Evolutionary conservation across 2,888 invertebrate genomes (phyloP).

Genomic region (Netelia melanura): DNA sequence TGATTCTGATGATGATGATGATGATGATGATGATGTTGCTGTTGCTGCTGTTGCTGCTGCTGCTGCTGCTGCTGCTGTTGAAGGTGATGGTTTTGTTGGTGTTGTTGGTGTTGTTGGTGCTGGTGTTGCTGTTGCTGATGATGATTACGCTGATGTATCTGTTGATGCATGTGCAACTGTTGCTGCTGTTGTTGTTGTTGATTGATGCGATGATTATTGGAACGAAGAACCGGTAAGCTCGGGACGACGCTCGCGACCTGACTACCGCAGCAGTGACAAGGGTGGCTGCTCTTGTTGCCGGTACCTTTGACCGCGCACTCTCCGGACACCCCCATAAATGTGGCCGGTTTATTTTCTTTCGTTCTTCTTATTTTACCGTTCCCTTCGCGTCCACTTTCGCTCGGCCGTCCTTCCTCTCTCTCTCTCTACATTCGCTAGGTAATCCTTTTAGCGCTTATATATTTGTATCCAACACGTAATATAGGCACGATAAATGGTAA

Average conservation of each 20-base stretch:
- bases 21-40: slow-evolving; percentile 50
- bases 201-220: slow-evolving; percentile 53
- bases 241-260: slow-evolving; percentile 76
- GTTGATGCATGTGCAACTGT: slow-evolving; percentile 69
- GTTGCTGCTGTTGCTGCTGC: slow-evolving; percentile 70
- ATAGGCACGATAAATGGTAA: neutral
- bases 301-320: slow-evolving; percentile 83
- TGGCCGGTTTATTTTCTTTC: slow-evolving; percentile 68
- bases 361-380: neutral
- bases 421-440: neutral
- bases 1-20: slow-evolving; percentile 67
- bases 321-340: slow-evolving; percentile 84
- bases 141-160: slow-evolving; percentile 65
- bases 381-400: neutral
- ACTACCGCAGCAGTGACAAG: slow-evolving; percentile 81
- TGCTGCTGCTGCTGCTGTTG: slow-evolving; percentile 45
- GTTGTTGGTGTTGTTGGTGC: slow-evolving; percentile 50
- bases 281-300: slow-evolving; percentile 81
- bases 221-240: slow-evolving; percentile 53
- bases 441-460: neutral
- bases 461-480: slow-evolving; percentile 11
- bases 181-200: slow-evolving; percentile 63
- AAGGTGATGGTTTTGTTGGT: slow-evolving; percentile 67
- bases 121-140: slow-evolving; percentile 63
- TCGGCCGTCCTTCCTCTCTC: neutral